These are phyloP conservation scores for Gryllus longicercus DNA, from an alignment of 2,888 invertebrate genomes.

Conservation along the genomic window DNA sequence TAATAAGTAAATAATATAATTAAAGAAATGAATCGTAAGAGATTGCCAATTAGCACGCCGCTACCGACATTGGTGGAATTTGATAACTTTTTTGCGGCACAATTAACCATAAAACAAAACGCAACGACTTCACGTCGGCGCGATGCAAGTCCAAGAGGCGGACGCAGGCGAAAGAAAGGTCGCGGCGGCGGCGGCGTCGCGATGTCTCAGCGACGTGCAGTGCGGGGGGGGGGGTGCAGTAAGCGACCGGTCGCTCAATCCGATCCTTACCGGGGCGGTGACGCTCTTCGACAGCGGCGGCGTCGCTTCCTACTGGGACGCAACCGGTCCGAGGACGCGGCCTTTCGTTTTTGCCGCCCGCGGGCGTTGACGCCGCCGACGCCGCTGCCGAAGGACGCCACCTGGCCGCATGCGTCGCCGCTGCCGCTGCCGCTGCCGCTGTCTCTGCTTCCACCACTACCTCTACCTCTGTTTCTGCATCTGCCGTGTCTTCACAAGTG, in stretches of 20 bases:
- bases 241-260: background rate
- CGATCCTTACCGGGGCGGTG: constrained; percentile 11
- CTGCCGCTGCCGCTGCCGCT: too few relatives aligned
- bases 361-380: background rate
- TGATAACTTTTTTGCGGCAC: too few relatives aligned
- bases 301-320: background rate
- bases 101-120: too few relatives aligned
- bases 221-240: background rate
- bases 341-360: background rate
- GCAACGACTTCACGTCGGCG: too few relatives aligned
- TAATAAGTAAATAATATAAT: too few relatives aligned
- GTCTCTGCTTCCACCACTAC: too few relatives aligned
- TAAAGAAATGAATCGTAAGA: too few relatives aligned
- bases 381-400: background rate
- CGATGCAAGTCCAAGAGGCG: too few relatives aligned
- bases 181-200: background rate
- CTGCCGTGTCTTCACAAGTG: too few relatives aligned
- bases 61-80: too few relatives aligned
- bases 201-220: background rate
- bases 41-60: too few relatives aligned
- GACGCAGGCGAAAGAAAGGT: background rate
- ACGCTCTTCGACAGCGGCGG: background rate
- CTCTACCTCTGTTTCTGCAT: too few relatives aligned
- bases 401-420: background rate
- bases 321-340: constrained; percentile 17